Percentiles rank a stretch among this genome's conserved stretches.
These are phyloP conservation scores for Bovichtus variegatus DNA, from an alignment of 2,797 vertebrate genomes.

Conservation along the genomic window DNA sequence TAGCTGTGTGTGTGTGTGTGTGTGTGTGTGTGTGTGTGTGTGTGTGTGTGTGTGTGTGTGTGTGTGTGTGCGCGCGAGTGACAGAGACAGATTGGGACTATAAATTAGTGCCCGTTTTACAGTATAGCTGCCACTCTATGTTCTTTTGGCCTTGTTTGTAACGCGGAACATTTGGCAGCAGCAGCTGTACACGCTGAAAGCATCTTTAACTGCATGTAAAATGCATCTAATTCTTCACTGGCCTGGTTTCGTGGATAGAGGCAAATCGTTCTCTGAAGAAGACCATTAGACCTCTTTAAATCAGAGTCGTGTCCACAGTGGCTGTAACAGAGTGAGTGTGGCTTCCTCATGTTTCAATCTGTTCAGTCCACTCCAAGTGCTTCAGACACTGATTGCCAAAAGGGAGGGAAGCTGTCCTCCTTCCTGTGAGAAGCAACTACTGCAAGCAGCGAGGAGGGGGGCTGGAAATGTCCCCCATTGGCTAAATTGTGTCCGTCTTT, in stretches of 20 bases:
- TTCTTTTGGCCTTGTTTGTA: neutral
- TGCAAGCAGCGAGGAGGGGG: constrained; percentile 47
- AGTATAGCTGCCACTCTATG: constrained; percentile 3
- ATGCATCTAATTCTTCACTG: constrained; percentile 9
- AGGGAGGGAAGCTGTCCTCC: constrained; percentile 54
- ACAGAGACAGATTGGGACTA: constrained; percentile 1
- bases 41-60: too few relatives aligned
- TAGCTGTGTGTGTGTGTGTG: too few relatives aligned
- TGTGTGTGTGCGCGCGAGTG: neutral
- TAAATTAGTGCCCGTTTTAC: constrained; percentile 9
- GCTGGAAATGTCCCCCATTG: constrained; percentile 58
- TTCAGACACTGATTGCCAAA: constrained; percentile 52
- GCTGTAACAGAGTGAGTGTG: constrained; percentile 20
- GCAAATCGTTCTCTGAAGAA: constrained; percentile 25
- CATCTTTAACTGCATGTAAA: constrained; percentile 25
- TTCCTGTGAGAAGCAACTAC: constrained; percentile 62
- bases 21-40: too few relatives aligned
- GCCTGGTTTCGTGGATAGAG: constrained; percentile 32
- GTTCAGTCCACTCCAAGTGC: constrained; percentile 53
- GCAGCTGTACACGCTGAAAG: constrained; percentile 27
- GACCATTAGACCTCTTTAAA: constrained; percentile 25
- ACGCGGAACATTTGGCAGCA: neutral
- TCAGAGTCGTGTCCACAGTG: constrained; percentile 26
- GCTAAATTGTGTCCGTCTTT: constrained; percentile 64
- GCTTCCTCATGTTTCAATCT: constrained; percentile 41